Evolutionary conservation across 1,140 invertebrate genomes (phyloP).

Genomic region (Eumeta japonica): DNA sequence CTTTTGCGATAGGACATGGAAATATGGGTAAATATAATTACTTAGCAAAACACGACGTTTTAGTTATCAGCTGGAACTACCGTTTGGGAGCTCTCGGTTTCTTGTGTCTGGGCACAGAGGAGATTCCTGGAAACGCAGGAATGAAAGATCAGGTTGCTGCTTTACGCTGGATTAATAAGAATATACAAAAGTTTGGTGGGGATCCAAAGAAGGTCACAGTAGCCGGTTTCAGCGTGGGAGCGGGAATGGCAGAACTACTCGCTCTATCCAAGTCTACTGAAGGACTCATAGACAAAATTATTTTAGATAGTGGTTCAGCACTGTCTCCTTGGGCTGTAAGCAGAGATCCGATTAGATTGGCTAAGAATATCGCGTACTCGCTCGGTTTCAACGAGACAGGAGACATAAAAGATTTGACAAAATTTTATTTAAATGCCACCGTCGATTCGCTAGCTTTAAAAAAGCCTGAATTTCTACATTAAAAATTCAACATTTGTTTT

Average conservation of each 20-base stretch:
- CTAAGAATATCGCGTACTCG: slow-evolving; percentile 34
- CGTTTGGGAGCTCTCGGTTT: slow-evolving; percentile 56
- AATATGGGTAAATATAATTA: slow-evolving; percentile 37
- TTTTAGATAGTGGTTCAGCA: slow-evolving; percentile 45
- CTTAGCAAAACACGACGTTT: slow-evolving; percentile 33
- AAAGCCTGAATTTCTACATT: slow-evolving; percentile 41
- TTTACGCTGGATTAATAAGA: slow-evolving; percentile 59
- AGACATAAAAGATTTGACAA: slow-evolving; percentile 33
- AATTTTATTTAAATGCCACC: slow-evolving; percentile 38
- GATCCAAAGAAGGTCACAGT: slow-evolving; percentile 64
- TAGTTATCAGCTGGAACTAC: slow-evolving; percentile 40
- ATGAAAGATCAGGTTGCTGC: slow-evolving; percentile 62
- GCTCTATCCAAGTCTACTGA: slow-evolving; percentile 29
- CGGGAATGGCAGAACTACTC: slow-evolving; percentile 39
- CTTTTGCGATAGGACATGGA: slow-evolving; percentile 35
- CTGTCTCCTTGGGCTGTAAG: slow-evolving; percentile 39
- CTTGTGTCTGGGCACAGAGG: slow-evolving; percentile 57
- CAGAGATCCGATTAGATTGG: slow-evolving; percentile 36
- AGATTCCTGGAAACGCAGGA: slow-evolving; percentile 63
- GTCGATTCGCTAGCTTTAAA: slow-evolving; percentile 16
- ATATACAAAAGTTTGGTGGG: slow-evolving; percentile 66
- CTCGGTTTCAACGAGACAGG: slow-evolving; percentile 34
- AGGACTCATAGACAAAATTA: slow-evolving; percentile 37
- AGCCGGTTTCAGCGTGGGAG: slow-evolving; percentile 61
- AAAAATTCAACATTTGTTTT: slow-evolving; percentile 45